Percentiles rank a stretch among this genome's conserved stretches.
phyloP scores from a whole-genome alignment of 2,797 vertebrate species.

The Sebastes oblongus region DNA sequence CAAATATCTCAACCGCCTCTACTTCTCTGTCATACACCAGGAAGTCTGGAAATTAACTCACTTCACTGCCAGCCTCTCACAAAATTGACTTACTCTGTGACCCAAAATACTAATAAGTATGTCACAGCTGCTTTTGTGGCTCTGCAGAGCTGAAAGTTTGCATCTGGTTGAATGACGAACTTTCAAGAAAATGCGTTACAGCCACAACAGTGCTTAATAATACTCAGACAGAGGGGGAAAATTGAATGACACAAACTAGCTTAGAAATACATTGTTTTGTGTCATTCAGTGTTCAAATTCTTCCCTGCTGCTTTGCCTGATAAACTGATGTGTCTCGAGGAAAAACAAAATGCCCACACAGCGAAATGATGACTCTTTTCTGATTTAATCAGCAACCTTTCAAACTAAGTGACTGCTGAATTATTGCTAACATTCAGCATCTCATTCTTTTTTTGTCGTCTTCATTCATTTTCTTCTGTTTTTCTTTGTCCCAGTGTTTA shows the following conservation, averaged over 20 bases:
- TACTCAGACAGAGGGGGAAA: not conserved
- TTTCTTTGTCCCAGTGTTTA: not conserved
- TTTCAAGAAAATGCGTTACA: constrained; percentile 15
- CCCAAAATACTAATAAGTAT: constrained; percentile 10
- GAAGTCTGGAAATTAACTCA: not conserved
- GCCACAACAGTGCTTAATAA: not conserved
- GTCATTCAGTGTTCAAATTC: not conserved
- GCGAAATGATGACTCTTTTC: not conserved
- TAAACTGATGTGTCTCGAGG: not conserved
- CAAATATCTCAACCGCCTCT: not conserved
- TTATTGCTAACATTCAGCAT: constrained; percentile 1
- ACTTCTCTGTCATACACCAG: not conserved
- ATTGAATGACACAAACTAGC: not conserved
- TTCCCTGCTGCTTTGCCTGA: not conserved
- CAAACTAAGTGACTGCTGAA: constrained; percentile 1
- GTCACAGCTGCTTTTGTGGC: not conserved
- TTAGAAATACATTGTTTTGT: not conserved
- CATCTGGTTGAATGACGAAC: not conserved
- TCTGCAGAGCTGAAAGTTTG: not conserved
- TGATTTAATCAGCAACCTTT: constrained; percentile 25
- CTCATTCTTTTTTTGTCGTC: not conserved
- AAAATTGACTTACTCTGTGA: constrained; percentile 1
- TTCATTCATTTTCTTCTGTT: not conserved
- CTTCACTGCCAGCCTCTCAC: not conserved
- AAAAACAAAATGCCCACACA: not conserved